These are phyloP conservation scores for Melanostoma mellinum DNA, from an alignment of 2,888 invertebrate species.

Conservation along the genomic window DNA sequence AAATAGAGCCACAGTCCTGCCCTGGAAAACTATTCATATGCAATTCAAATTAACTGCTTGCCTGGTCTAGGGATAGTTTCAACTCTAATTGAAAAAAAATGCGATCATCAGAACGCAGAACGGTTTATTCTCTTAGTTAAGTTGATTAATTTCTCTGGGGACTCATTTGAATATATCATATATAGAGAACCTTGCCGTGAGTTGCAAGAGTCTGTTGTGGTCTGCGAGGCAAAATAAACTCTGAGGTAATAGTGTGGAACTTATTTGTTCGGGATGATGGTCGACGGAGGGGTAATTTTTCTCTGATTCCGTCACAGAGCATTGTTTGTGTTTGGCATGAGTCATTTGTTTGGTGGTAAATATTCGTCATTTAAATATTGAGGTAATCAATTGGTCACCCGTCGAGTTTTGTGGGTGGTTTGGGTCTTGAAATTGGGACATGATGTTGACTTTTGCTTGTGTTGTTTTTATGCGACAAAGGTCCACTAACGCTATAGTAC, in stretches of 20 bases:
- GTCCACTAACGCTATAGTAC: too few relatives aligned
- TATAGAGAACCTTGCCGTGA: neutral
- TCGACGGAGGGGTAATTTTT: too few relatives aligned
- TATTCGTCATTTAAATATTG: too few relatives aligned
- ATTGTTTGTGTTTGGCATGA: too few relatives aligned
- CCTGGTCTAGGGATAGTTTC: neutral
- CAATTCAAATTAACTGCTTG: constrained; percentile 32
- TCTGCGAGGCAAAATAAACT: constrained; percentile 39
- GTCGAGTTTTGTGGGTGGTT: too few relatives aligned
- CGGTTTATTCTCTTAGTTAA: constrained; percentile 22
- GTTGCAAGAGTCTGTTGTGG: neutral
- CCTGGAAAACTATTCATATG: constrained; percentile 6
- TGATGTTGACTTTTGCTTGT: too few relatives aligned
- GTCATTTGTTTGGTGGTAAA: too few relatives aligned
- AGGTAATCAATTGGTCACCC: too few relatives aligned
- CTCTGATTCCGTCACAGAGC: too few relatives aligned
- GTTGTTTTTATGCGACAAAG: too few relatives aligned
- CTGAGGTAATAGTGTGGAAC: constrained; percentile 36
- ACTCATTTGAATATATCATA: constrained; percentile 42
- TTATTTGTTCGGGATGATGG: constrained; percentile 9
- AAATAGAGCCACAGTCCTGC: neutral
- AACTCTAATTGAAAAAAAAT: constrained; percentile 36
- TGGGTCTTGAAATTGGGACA: too few relatives aligned
- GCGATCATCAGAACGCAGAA: constrained; percentile 31
- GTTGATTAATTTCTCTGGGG: constrained; percentile 68